phyloP scores from a whole-genome alignment of 2,113 vertebrate species.

The Peucedramus taeniatus region DNA sequence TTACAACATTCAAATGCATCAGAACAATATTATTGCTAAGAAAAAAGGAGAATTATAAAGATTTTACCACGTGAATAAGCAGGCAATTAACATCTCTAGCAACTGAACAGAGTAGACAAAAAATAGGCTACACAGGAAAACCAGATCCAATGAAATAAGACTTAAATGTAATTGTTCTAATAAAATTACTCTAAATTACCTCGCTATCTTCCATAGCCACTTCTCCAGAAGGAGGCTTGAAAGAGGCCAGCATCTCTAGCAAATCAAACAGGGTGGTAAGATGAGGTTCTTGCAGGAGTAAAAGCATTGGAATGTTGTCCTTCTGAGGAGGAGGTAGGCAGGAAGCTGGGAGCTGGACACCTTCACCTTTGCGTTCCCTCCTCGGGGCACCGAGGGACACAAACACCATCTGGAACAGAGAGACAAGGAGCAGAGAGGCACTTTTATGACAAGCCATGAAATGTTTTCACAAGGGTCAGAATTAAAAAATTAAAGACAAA shows the following conservation, averaged over 20 bases:
- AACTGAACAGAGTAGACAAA: neutral
- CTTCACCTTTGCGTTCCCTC: conserved; percentile 94
- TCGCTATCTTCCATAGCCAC: conserved; percentile 82
- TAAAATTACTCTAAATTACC: conserved; percentile 67
- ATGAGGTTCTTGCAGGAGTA: conserved; percentile 96
- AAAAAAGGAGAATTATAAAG: neutral
- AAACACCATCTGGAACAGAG: conserved; percentile 89
- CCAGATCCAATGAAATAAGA: neutral
- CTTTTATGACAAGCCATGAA: neutral
- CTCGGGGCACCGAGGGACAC: conserved; percentile 96
- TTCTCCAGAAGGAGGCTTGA: conserved; percentile 89
- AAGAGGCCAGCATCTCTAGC: conserved; percentile 97
- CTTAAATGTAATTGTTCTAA: neutral
- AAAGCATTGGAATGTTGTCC: conserved; percentile 98
- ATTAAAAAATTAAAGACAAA: neutral
- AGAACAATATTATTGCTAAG: neutral
- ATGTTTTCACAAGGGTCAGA: neutral
- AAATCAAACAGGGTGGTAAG: conserved; percentile 97
- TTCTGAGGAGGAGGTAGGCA: conserved; percentile 96
- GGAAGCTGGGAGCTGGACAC: conserved; percentile 95
- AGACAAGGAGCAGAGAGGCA: neutral
- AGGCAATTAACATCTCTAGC: neutral
- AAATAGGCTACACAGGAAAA: neutral
- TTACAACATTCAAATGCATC: neutral
- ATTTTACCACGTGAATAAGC: neutral